Conservation (phyloP, 2,888 invertebrate genomes). For the Dilophus febrilis region DNA sequence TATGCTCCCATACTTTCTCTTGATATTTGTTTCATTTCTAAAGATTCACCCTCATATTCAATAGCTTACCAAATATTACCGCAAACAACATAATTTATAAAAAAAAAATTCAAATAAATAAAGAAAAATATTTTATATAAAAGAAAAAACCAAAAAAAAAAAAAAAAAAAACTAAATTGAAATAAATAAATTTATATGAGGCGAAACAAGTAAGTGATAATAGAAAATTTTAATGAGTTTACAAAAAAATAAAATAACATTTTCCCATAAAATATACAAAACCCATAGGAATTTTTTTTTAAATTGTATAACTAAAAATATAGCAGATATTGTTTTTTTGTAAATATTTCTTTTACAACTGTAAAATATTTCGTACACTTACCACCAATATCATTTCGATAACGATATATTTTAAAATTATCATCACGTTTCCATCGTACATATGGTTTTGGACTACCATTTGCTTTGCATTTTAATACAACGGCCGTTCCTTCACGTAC, state of each 20-base stretch:
- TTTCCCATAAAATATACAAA: not conserved
- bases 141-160: too few species aligned
- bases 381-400: constrained; percentile 26
- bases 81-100: too few species aligned
- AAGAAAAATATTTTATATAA: not conserved
- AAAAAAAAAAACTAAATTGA: constrained; percentile 4
- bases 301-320: too few species aligned
- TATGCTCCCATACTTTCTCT: constrained; percentile 83
- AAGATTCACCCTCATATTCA: constrained; percentile 73
- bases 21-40: constrained; percentile 72
- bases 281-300: too few species aligned
- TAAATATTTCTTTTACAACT: constrained; percentile 46
- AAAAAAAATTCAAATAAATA: constrained; percentile 1
- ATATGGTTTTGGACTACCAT: constrained; percentile 71
- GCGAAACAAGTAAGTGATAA: too few species aligned
- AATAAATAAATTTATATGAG: too few species aligned
- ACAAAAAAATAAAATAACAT: constrained; percentile 4
- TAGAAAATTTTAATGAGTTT: too few species aligned
- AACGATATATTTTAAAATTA: constrained; percentile 36
- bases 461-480: constrained; percentile 72
- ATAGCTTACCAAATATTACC: too few species aligned
- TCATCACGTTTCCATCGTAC: constrained; percentile 88
- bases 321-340: constrained; percentile 2
- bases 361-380: constrained; percentile 59
- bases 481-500: constrained; percentile 80